Evolutionary conservation across 2,113 vertebrate species (phyloP), one percentile per base, ranked within the genome.

Genomic region (Coptodon bakossiorum): DNA sequence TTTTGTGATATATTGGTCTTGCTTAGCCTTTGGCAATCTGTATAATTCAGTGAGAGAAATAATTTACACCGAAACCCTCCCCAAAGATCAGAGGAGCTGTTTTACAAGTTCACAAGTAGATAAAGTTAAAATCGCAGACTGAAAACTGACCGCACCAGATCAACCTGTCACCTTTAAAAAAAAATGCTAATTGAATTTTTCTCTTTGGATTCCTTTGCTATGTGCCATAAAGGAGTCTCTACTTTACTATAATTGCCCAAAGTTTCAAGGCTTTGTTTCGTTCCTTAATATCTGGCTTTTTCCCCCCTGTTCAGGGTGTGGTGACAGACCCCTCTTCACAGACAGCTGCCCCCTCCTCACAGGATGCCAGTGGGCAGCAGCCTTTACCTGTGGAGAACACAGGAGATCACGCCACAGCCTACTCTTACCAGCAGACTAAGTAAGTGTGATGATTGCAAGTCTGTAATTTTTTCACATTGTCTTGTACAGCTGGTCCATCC

Each of bases 371-470:
- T 86, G 98, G 97, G 94, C 98, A 99, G 96, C 98, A 98, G 97
- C 96, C 98, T 93, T 97, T 98, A 96, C 93, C 97, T 89, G 97
- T 99, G 97, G 98, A 99, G 96, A 98, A 96, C 59, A 96, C 97
- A 95, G 98, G 92, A 61, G 98, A 99, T 94, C 98, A 98, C 29
- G 95, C 97, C 12, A 95, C 98, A 95, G 97, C 97, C 95, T 99
- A 99, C 96, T 97, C 98, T 86, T 99, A 98, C 97, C 98, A 96
- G 94, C 95, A 99, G 94, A 97, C 98, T 86, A 99, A 99, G 98
- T 99, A 95, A 97, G 97, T 97, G 63, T 57, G 31, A 6, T 31
- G 2, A 68, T 78, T 78, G 9, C 6, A 19, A 78, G 45, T 78
- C 10, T 52, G 43, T 29, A 76, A 29, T 31, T 78, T 29, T 76